phyloP scores from a whole-genome alignment of 2,797 vertebrate genomes.

The Leptatherina wallacei region DNA sequence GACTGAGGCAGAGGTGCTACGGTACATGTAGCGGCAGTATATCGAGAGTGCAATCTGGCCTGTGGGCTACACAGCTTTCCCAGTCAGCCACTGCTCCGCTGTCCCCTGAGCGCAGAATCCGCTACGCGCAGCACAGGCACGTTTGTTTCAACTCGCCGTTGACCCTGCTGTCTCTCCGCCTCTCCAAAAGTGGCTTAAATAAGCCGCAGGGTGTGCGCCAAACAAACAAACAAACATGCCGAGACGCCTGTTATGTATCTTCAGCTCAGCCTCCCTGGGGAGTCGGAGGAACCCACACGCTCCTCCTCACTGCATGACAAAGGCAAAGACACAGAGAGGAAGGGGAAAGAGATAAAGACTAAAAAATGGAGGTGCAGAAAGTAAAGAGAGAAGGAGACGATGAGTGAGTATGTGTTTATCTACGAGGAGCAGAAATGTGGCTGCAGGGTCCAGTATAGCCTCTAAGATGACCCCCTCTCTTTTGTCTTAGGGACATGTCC shows the following conservation, averaged over 20 bases:
- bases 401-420: slow-evolving; percentile 61
- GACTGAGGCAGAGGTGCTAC: slow-evolving; percentile 50
- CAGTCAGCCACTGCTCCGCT: slow-evolving; percentile 28
- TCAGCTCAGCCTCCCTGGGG: slow-evolving; percentile 34
- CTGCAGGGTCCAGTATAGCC: slow-evolving; percentile 52
- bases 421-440: slow-evolving; percentile 60
- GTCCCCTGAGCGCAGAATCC: slow-evolving; percentile 48
- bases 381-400: slow-evolving; percentile 28
- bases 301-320: slow-evolving; percentile 45
- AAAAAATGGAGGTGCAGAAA: slow-evolving; percentile 18
- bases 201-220: slow-evolving; percentile 48
- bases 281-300: slow-evolving; percentile 47
- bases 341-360: slow-evolving; percentile 20
- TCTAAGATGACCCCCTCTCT: slow-evolving; percentile 39
- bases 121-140: slow-evolving; percentile 21
- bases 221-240: slow-evolving; percentile 66
- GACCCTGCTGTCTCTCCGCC: slow-evolving; percentile 52
- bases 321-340: slow-evolving; percentile 32
- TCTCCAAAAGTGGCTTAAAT: slow-evolving; percentile 65
- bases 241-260: slow-evolving; percentile 52
- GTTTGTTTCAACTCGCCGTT: slow-evolving; percentile 55
- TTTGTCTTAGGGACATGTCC: slow-evolving; percentile 10
- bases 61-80: slow-evolving; percentile 51
- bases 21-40: slow-evolving; percentile 38
- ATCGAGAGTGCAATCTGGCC: slow-evolving; percentile 62